A percentile compares a stretch with the other conserved stretches of the same genome.
Evolutionary conservation across 2,113 vertebrate genomes (phyloP).

Genomic region (Romanogobio albipinnatus): DNA sequence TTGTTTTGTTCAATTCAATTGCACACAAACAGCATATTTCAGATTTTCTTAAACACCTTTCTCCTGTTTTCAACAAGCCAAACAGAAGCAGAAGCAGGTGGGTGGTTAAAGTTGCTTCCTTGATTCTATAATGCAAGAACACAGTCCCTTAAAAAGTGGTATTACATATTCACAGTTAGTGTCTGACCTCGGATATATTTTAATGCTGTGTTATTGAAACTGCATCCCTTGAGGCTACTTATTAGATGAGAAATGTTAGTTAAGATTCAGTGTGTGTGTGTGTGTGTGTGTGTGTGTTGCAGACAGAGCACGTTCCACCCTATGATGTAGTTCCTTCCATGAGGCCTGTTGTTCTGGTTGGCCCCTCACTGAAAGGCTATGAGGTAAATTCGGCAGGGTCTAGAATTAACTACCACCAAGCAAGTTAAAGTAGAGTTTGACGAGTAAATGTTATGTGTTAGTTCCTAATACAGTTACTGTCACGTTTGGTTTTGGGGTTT

Average conservation of each 20-base stretch:
- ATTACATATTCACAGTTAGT: not conserved
- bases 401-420: not conserved
- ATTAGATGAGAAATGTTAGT: slow-evolving; percentile 37
- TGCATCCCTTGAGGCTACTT: slow-evolving; percentile 8
- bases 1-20: no score
- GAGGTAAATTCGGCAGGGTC: slow-evolving; percentile 67
- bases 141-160: not conserved
- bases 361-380: slow-evolving; percentile 79
- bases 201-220: slow-evolving; percentile 7
- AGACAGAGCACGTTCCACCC: slow-evolving; percentile 77
- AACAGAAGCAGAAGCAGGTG: slow-evolving; percentile 84
- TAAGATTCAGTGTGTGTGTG: slow-evolving; percentile 7
- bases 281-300: slow-evolving; percentile 53
- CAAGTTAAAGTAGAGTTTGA: not conserved
- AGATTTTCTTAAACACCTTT: slow-evolving; percentile 50
- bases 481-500: no score
- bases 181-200: not conserved
- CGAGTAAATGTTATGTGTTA: not conserved
- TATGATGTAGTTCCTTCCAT: slow-evolving; percentile 81
- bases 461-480: no score
- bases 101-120: slow-evolving; percentile 48
- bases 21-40: not conserved
- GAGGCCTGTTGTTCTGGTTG: slow-evolving; percentile 78
- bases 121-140: not conserved
- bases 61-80: slow-evolving; percentile 75